Evolutionary conservation across 1,140 invertebrate genomes (phyloP), one percentile per base, ranked within the genome.

Genomic region (Magallana angulata): DNA sequence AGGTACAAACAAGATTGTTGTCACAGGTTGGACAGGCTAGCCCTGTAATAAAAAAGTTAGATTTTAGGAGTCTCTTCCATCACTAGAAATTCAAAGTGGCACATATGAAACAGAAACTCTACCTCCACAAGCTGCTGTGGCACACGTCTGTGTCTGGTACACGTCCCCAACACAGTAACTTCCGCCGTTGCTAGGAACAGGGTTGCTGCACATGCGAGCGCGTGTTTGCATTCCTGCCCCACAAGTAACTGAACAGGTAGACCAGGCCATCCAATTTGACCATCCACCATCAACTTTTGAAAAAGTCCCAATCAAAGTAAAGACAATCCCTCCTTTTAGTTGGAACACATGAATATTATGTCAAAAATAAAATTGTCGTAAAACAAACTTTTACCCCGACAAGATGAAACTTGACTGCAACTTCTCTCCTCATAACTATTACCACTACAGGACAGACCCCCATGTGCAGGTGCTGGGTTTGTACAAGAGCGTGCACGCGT

Each of bases 401-500:
- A 48, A 4, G 36, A 48, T 48, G 36, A 48, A 5, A 48, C 36
- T 48, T 48, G 36, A 48, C 36, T 48, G 36, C 36, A 48, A 4
- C 5, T 48, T 48, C 5, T 48, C 36, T 48, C 36, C 36, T 48
- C 36, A 48, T 2, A 3, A 48, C 36, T 48, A 48, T 48, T 48
- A 48, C 36, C 36, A 48, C 2, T 48, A 0, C 76, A 59, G 7
- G 12, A 12, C 14, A 4, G 8, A 30, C 48, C 76, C 9, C n/a
- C 36, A n/a, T 62, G 30, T 58, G 57, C 18, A 58, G 76, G 76
- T 48, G 57, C 68, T 16, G 91, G 91, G 24, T 82, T 88, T 12
- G 82, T 48, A 87, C 91, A 91, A 59, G 84, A 85, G 71, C 93
- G 85, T 0, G 71, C 96, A 11, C 98, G 96, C 80, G 96, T 96